phyloP scores from a whole-genome alignment of 2,797 vertebrate genomes.

The Cossypha dichroa region DNA sequence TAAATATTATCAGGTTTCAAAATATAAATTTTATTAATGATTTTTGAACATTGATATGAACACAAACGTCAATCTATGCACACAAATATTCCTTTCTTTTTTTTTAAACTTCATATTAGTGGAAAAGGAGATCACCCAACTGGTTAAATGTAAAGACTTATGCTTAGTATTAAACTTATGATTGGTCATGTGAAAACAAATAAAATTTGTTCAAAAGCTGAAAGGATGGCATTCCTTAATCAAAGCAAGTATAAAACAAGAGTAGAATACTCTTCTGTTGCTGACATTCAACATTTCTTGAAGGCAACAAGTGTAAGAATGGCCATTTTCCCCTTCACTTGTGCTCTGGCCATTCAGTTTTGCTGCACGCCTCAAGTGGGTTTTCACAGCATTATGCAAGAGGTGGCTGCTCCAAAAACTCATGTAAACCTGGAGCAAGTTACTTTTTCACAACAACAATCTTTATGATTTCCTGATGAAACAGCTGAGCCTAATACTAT shows the following conservation, averaged over 20 bases:
- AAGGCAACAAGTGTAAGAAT: not conserved
- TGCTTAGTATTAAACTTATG: not conserved
- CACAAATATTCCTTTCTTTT: not conserved
- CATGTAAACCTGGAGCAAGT: not conserved
- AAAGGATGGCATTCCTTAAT: not conserved
- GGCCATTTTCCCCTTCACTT: not conserved
- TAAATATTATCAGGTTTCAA: not conserved
- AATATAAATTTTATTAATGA: not conserved
- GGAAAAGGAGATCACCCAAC: not conserved
- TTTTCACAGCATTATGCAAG: not conserved
- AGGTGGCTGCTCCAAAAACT: not conserved
- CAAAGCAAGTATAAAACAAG: not conserved
- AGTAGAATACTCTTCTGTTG: not conserved
- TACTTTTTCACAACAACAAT: not conserved
- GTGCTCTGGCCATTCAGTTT: not conserved
- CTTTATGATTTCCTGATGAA: not conserved
- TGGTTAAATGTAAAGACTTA: not conserved
- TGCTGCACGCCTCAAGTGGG: not conserved
- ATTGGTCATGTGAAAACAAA: not conserved
- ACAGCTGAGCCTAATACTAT: not conserved
- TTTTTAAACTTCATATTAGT: not conserved
- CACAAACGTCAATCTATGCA: not conserved
- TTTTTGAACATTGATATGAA: not conserved
- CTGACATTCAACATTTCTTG: not conserved
- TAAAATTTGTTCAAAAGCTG: not conserved